Percentiles rank a stretch among this genome's conserved stretches.
phyloP scores from a whole-genome alignment of 2,113 vertebrate genomes.

The Pardalotus punctatus region DNA sequence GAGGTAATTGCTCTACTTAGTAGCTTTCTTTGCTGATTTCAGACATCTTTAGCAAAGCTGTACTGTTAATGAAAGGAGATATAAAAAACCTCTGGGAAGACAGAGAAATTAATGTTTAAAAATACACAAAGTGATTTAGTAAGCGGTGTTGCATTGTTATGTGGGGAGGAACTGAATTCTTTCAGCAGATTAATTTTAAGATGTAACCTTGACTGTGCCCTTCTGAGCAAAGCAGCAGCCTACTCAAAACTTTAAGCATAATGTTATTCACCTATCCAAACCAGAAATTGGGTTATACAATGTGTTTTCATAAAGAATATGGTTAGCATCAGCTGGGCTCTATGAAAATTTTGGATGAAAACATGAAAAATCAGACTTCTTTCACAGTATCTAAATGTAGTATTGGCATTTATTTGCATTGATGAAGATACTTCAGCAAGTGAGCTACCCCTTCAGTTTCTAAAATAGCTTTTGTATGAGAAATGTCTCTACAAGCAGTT shows the following conservation, averaged over 20 bases:
- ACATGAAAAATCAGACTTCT: neutral
- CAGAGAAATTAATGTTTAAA: neutral
- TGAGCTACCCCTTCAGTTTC: slow-evolving; percentile 9
- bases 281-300: neutral
- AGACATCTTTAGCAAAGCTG: neutral
- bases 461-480: neutral
- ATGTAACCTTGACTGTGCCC: neutral
- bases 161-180: neutral
- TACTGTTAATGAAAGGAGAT: neutral
- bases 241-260: neutral
- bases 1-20: neutral
- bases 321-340: neutral
- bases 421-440: neutral
- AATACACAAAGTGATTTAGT: neutral
- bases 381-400: neutral
- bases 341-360: neutral
- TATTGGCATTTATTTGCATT: neutral
- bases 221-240: neutral
- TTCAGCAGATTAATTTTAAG: neutral
- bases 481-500: neutral
- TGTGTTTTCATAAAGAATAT: neutral
- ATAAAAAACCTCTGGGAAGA: neutral
- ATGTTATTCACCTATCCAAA: neutral
- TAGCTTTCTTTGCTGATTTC: neutral
- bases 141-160: neutral